Percentiles rank a stretch among this genome's conserved stretches.
Evolutionary conservation across 2,797 vertebrate species (phyloP).

Genomic region (Semaprochilodus insignis): DNA sequence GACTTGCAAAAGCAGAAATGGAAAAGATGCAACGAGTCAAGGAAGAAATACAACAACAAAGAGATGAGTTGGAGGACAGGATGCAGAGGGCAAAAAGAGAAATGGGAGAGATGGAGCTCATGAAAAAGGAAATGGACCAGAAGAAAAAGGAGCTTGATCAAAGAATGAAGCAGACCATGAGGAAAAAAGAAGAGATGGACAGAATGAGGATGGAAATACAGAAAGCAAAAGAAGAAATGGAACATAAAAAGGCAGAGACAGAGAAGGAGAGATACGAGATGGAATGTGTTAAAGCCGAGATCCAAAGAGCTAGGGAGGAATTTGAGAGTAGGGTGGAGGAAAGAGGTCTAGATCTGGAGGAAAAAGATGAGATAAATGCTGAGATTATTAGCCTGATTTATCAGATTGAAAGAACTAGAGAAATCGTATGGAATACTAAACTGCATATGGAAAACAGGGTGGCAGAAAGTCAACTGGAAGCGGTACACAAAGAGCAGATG

Average conservation of each 20-base stretch:
- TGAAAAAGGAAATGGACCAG: slow-evolving; percentile 62
- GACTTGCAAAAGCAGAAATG: slow-evolving; percentile 60
- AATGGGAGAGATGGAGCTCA: slow-evolving; percentile 66
- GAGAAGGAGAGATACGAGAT: slow-evolving; percentile 46
- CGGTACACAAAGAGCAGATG: slow-evolving; percentile 37
- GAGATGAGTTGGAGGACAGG: slow-evolving; percentile 61
- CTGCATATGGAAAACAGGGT: slow-evolving; percentile 52
- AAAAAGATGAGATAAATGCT: slow-evolving; percentile 49
- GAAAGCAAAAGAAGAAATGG: slow-evolving; percentile 52
- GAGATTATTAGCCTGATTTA: slow-evolving; percentile 53
- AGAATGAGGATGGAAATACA: slow-evolving; percentile 60
- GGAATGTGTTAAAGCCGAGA: slow-evolving; percentile 45
- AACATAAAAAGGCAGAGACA: slow-evolving; percentile 46
- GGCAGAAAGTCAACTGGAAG: slow-evolving; percentile 37
- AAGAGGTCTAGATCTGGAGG: slow-evolving; percentile 44
- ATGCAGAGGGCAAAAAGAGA: slow-evolving; percentile 63
- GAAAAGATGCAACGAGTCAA: slow-evolving; percentile 57
- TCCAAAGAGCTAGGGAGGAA: slow-evolving; percentile 51
- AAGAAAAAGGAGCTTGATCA: slow-evolving; percentile 68
- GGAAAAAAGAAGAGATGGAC: slow-evolving; percentile 58
- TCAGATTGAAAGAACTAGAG: slow-evolving; percentile 61
- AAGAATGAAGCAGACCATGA: slow-evolving; percentile 60
- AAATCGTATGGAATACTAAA: slow-evolving; percentile 59
- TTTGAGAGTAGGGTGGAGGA: slow-evolving; percentile 49
- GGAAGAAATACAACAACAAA: slow-evolving; percentile 61